Conservation (phyloP, 2,888 invertebrate genomes). For the Catocala fraxini region DNA sequence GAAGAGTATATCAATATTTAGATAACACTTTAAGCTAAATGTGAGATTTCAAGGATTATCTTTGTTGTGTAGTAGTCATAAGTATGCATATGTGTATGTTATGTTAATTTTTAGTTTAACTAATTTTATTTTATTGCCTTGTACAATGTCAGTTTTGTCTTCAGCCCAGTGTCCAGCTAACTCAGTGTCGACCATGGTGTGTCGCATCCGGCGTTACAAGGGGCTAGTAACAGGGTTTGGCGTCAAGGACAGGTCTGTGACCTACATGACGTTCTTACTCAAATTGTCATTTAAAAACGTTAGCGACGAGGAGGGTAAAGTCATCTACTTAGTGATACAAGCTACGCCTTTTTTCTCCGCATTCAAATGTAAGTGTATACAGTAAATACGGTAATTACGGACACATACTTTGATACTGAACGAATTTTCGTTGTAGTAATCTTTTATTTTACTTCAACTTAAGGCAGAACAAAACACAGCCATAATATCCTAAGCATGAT, state of each 20-base stretch:
- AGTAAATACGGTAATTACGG: too few species aligned
- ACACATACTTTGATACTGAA: too few species aligned
- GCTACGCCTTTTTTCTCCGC: constrained; percentile 92
- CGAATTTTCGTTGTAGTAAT: too few species aligned
- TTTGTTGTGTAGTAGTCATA: too few species aligned
- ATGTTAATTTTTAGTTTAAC: too few species aligned
- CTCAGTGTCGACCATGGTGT: constrained; percentile 66
- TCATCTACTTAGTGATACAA: constrained; percentile 90
- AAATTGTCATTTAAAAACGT: constrained; percentile 90
- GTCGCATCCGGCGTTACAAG: constrained; percentile 89
- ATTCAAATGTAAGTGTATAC: constrained; percentile 90
- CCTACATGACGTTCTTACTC: constrained; percentile 91
- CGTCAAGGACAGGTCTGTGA: constrained; percentile 86
- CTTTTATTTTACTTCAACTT: too few species aligned
- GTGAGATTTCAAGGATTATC: too few species aligned
- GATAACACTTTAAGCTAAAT: too few species aligned
- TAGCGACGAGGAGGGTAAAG: constrained; percentile 80
- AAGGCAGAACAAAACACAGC: too few species aligned
- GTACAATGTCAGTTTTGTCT: constrained; percentile 17
- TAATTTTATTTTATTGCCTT: neutral
- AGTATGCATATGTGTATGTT: too few species aligned
- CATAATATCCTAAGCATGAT: too few species aligned
- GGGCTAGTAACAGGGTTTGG: constrained; percentile 88
- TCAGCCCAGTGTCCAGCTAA: constrained; percentile 48
- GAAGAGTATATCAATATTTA: too few species aligned